phyloP scores from a whole-genome alignment of 2,888 invertebrate species.

The Caenorhabditis becei region DNA sequence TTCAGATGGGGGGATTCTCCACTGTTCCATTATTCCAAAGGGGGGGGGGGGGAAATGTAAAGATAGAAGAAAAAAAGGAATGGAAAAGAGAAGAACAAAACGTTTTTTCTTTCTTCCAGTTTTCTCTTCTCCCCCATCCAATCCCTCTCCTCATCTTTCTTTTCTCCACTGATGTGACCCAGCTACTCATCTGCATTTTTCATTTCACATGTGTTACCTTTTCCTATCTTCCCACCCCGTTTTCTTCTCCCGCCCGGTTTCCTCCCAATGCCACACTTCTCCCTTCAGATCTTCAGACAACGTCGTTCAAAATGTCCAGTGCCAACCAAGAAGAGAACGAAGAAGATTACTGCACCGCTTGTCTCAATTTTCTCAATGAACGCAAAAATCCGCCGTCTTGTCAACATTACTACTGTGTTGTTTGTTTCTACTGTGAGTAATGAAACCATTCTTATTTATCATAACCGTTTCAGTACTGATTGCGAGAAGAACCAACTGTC shows the following conservation, averaged over 20 bases:
- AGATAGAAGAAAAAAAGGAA: conserved; percentile 19
- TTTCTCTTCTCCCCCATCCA: conserved; percentile 22
- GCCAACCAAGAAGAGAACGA: conserved; percentile 16
- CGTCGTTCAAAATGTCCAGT: not conserved
- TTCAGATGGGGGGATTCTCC: conserved; percentile 12
- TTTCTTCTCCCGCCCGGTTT: no score
- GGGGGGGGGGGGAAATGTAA: conserved; percentile 27
- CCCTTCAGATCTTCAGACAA: no score
- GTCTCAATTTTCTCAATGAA: conserved; percentile 20
- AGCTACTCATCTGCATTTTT: conserved; percentile 21
- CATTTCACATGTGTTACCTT: conserved; percentile 9
- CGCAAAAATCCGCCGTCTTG: conserved; percentile 42
- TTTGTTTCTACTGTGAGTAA: conserved; percentile 46
- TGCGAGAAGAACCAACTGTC: conserved; percentile 33
- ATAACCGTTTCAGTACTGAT: conserved; percentile 32
- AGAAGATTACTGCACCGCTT: conserved; percentile 42
- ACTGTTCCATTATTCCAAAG: conserved; percentile 42
- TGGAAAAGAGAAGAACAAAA: conserved; percentile 39
- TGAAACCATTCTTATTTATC: not conserved
- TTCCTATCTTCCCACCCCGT: not conserved
- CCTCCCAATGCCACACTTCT: not conserved
- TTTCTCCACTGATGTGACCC: conserved; percentile 32
- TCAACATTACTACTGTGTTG: conserved; percentile 36
- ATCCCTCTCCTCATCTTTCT: conserved; percentile 43
- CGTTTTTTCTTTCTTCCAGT: conserved; percentile 46